Base-by-base conservation (phyloP, 2,797 vertebrate species). In the Thaleichthys pacificus region DNA sequence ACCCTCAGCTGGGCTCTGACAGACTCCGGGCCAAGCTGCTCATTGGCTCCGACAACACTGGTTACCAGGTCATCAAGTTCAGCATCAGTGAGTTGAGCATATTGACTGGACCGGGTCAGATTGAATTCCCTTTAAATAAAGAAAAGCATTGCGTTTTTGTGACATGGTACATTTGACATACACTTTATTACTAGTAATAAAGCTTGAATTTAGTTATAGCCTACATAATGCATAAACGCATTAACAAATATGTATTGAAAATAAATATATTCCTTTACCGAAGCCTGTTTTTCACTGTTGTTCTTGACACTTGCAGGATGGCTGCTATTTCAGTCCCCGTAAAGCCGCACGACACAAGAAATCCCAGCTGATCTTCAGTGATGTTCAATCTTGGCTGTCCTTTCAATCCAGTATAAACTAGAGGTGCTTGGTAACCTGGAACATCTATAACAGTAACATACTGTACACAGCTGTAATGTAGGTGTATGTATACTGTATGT, bases 361-460 rank as follows among this genome's bases (percentile, higher is more conserved):
- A 61, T 61, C 60, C 9, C 60, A 61, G 60, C 26, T 57, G 56
- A 57, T 61, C 60, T 61, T 61, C 60, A 8, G 60, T 61, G 19
- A 61, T 61, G 7, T n/a, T 57, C 9, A 21, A 57, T 5, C 56
- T 19, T 4, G 56, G 56, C 7, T 21, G 56, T 14, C 56, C 56
- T 57, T 1, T 17, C 22, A 57, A 57, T 57, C 17, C 56, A 57
- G 5, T 57, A 21, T 57, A 21, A 57, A 19, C 7, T 9, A 21
- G 0, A 19, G 56, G 17, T n/a, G 56, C 56, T 57, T 21, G 19
- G 56, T 57, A 57, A 8, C 56, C 56, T 3, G 56, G 22, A 57
- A 19, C 19, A 57, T 57, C 17, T 57, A 21, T 57, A 19, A 57
- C 17, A 57, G 4, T 21, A 57, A 57, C 15, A 17, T 8, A 15